Conservation (phyloP, 2,797 vertebrate genomes). For the Acanthurus lineatus region DNA sequence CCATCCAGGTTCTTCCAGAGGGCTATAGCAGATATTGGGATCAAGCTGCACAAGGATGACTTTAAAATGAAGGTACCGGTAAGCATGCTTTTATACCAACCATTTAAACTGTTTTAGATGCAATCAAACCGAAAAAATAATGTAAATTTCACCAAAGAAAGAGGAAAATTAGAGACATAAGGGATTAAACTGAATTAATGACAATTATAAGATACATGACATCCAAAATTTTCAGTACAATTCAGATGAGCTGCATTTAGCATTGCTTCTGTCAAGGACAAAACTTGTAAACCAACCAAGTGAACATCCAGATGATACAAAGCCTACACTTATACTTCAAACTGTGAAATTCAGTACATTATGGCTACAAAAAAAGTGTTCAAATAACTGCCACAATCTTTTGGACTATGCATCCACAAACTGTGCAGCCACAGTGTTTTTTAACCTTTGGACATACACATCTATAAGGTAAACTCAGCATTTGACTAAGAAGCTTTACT, state of each 20-base stretch:
- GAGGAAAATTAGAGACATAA: neutral
- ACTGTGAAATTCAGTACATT: too few relatives aligned
- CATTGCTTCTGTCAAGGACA: neutral
- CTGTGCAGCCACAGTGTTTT: neutral
- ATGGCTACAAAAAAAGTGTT: too few relatives aligned
- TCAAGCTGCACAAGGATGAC: conserved; percentile 94
- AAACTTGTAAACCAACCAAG: neutral
- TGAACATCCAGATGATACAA: neutral
- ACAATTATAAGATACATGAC: neutral
- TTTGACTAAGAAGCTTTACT: neutral
- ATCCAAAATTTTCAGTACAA: neutral
- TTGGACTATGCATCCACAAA: neutral
- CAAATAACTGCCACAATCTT: too few relatives aligned
- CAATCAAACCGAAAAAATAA: neutral
- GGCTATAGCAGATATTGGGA: conserved; percentile 92
- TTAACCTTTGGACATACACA: too few relatives aligned
- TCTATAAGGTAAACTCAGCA: neutral
- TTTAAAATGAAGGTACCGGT: conserved; percentile 99
- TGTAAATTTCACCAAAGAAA: neutral
- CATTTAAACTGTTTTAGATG: neutral
- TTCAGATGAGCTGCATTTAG: too few relatives aligned
- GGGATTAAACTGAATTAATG: too few relatives aligned
- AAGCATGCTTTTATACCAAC: conserved; percentile 77
- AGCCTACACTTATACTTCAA: too few relatives aligned
- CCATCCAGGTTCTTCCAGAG: conserved; percentile 93